phyloP scores from a whole-genome alignment of 2,113 vertebrate genomes.

The Rattus rattus region DNA sequence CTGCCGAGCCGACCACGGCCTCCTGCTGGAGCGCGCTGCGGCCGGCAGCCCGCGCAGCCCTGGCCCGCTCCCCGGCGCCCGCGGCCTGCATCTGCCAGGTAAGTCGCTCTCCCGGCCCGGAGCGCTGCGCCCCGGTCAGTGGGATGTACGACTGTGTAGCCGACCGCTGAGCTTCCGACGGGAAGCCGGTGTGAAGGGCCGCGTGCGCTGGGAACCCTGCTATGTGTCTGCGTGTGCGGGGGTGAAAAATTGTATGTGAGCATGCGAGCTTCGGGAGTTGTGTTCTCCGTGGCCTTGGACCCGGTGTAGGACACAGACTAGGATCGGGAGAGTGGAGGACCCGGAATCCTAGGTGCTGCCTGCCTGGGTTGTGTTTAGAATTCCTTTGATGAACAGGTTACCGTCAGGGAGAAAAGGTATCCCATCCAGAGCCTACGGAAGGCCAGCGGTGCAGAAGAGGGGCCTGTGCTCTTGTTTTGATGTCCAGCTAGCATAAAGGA shows the following conservation, averaged over 20 bases:
- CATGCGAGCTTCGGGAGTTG: background rate
- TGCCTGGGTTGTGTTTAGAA: background rate
- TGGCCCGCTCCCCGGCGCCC: constrained; percentile 85
- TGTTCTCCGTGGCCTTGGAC: background rate
- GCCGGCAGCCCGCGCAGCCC: constrained; percentile 91
- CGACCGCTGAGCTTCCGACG: background rate
- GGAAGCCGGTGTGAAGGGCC: background rate
- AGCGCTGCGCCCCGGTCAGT: background rate
- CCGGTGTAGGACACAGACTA: accelerated
- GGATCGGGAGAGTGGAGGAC: background rate
- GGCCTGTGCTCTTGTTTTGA: background rate
- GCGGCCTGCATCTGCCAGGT: constrained; percentile 92
- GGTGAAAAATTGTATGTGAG: background rate
- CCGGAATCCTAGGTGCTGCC: background rate
- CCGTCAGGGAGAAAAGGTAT: background rate
- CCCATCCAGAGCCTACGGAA: background rate
- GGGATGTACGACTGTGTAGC: background rate
- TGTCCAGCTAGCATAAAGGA: background rate
- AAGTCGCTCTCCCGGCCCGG: constrained; percentile 27
- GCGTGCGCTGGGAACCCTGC: background rate
- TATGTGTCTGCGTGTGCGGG: background rate
- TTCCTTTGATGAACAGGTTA: background rate
- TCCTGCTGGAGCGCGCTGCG: constrained; percentile 88
- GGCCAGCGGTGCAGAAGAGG: background rate
- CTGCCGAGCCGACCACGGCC: constrained; percentile 94